Evolutionary conservation across 2,797 vertebrate genomes (phyloP), one percentile per base, ranked within the genome.

Genomic region (Phrynocephalus vlangalii): DNA sequence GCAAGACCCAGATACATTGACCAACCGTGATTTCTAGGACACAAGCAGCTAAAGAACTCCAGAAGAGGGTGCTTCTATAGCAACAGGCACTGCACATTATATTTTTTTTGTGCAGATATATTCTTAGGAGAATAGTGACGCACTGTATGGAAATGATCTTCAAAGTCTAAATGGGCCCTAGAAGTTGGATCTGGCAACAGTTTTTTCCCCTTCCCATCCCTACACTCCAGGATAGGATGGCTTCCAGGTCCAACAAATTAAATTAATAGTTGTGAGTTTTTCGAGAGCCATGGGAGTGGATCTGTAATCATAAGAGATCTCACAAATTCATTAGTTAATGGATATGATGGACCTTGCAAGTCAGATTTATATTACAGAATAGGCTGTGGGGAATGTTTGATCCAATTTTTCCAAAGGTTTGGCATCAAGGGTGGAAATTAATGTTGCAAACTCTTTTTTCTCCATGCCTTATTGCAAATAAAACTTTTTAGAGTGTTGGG

Each of bases 241-340:
- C 6, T 56, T 79, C 67, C 33, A 77, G 24, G 13, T 52, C 38
- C 24, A 18, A 63, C n/a, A 83, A 86, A 81, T 87, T 30, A 28
- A 38, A 38, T 38, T 38, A 38, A 38, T 38, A 38, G 38, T 38
- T 38, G 38, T 38, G 38, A 38, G 38, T 38, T 38, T 38, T 38
- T 38, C 38, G 79, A 5, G 0, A 7, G 86, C 90, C 44, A 50
- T 60, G 20, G 63, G 75, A 52, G 5, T 79, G 66, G 2, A 5
- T 85, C 60, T 85, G 60, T 89, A 83, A 83, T 85, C 81, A 28
- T 67, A 73, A 76, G 67, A 63, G 52, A 52, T 15, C 87, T 18
- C 63, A 84, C 84, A 73, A 33, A 5, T 90, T 91, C 84, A 82
- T 73, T 91, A 78, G 2, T 63, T 89, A 87, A 33, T 30, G 68